Conservation (phyloP, 1,140 invertebrate genomes). For the Listronotus oregonensis region DNA sequence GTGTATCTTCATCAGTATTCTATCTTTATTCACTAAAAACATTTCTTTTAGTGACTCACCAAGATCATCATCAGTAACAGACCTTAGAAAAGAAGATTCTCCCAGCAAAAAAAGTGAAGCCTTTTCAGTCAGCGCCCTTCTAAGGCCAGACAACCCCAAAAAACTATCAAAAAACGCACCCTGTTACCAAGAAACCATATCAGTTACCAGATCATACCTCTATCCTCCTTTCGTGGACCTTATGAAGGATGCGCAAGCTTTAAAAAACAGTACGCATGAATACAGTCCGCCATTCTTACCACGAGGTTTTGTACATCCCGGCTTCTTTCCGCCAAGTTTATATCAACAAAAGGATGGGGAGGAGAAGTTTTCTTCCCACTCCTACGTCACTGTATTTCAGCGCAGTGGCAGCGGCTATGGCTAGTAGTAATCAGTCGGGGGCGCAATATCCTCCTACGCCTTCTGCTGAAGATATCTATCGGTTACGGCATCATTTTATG, state of each 20-base stretch:
- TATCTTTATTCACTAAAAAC: too few species aligned
- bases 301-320: conserved; percentile 54
- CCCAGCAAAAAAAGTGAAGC: conserved; percentile 71
- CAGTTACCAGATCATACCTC: conserved; percentile 64
- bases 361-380: conserved; percentile 58
- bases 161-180: conserved; percentile 59
- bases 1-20: too few species aligned
- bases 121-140: conserved; percentile 77
- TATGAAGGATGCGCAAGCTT: conserved; percentile 59
- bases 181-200: conserved; percentile 60
- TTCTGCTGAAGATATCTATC: conserved; percentile 58
- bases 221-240: conserved; percentile 66
- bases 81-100: conserved; percentile 54
- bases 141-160: conserved; percentile 75
- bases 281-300: conserved; percentile 53
- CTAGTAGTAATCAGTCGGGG: conserved; percentile 49
- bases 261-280: conserved; percentile 48
- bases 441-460: conserved; percentile 45
- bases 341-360: conserved; percentile 57
- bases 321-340: conserved; percentile 53
- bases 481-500: conserved; percentile 59
- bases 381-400: conserved; percentile 68
- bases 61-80: conserved; percentile 58
- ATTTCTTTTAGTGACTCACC: conserved; percentile 40
- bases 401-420: conserved; percentile 62